Conservation (phyloP, 2,113 vertebrate genomes). For the Anhinga rufa region DNA sequence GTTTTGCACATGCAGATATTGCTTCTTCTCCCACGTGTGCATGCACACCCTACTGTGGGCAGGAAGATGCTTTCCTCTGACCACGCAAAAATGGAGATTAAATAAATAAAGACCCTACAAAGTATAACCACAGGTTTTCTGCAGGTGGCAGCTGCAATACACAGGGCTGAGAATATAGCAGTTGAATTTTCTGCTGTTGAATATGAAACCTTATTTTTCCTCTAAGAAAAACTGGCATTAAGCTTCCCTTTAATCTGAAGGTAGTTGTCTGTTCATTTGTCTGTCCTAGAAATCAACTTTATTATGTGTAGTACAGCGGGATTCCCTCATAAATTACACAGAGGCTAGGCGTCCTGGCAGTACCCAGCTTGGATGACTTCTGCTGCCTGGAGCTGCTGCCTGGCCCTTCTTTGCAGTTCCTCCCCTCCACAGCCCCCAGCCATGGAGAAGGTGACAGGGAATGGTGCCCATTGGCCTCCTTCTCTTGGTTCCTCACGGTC, state of each 20-base stretch:
- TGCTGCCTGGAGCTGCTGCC: background rate
- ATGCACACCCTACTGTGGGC: background rate
- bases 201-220: background rate
- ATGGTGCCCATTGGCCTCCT: rapidly evolving
- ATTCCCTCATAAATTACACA: background rate
- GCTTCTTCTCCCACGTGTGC: background rate
- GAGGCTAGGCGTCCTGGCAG: background rate
- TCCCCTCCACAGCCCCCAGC: background rate
- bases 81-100: background rate
- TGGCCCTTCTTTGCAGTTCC: background rate
- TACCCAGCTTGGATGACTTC: background rate
- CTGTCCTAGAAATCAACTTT: background rate
- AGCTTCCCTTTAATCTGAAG: background rate
- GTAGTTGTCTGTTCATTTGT: background rate
- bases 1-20: background rate
- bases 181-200: background rate
- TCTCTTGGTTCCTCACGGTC: background rate
- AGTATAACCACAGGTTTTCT: background rate
- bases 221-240: background rate
- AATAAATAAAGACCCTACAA: background rate
- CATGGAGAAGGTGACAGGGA: background rate
- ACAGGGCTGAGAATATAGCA: background rate
- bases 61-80: background rate
- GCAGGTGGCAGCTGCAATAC: background rate
- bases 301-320: background rate